phyloP scores from a whole-genome alignment of 2,797 vertebrate genomes.

The Centroberyx gerrardi region DNA sequence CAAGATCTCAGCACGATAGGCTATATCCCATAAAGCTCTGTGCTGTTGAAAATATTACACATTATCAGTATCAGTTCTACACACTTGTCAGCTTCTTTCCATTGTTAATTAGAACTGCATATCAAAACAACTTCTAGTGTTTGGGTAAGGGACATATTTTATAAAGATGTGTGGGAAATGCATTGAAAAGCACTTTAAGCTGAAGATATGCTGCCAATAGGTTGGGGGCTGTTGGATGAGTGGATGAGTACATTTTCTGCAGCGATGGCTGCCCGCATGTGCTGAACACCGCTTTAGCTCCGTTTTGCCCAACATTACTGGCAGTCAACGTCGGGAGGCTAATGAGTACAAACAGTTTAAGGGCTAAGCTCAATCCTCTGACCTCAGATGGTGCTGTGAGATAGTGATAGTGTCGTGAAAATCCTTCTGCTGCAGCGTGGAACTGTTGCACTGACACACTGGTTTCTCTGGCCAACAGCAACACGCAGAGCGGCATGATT shows the following conservation, averaged over 20 bases:
- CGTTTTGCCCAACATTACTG: slow-evolving; percentile 34
- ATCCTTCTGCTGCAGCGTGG: slow-evolving; percentile 38
- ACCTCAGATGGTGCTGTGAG: slow-evolving; percentile 45
- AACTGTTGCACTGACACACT: slow-evolving; percentile 52
- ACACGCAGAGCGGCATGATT: slow-evolving; percentile 65
- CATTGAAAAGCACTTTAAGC: neutral
- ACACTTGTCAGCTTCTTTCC: neutral
- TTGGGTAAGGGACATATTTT: neutral
- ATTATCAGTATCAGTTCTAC: neutral
- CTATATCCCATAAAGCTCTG: neutral
- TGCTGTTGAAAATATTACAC: neutral
- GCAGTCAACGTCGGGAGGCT: slow-evolving; percentile 29
- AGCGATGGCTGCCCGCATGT: slow-evolving; percentile 22
- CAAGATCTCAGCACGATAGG: neutral
- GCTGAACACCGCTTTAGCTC: slow-evolving; percentile 32
- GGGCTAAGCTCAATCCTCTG: slow-evolving; percentile 35
- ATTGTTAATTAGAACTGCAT: neutral
- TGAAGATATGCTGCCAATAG: slow-evolving; percentile 7
- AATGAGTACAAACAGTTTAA: slow-evolving; percentile 37
- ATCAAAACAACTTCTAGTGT: neutral
- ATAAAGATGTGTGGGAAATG: neutral
- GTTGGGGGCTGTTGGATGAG: neutral
- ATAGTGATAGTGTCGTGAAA: slow-evolving; percentile 50
- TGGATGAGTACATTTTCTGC: neutral
- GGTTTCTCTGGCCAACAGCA: slow-evolving; percentile 60